Evolutionary conservation across 1,140 invertebrate genomes (phyloP), one percentile per base, ranked within the genome.

Genomic region (Drosophila lowei): DNA sequence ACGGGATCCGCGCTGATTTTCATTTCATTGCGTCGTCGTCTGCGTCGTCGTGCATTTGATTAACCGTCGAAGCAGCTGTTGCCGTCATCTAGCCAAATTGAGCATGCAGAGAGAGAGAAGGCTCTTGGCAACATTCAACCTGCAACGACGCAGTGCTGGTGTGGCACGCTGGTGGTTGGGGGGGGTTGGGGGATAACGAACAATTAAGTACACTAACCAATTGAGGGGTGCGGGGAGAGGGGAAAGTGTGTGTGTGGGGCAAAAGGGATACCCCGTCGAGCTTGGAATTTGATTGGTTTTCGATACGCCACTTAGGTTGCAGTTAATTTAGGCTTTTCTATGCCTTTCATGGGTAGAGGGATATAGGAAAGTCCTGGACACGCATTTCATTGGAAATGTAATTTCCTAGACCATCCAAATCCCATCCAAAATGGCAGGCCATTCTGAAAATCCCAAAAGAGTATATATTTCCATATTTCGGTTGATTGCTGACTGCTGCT

Each of bases 11-110:
- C 62, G 73, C 60, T 81, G 80, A 85, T 86, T 86, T 77, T 74
- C 59, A 80, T 85, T 85, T 66, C 72, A 81, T 74, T 81, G 81
- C 81, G 65, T 74, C 43, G 74, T 15, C 9, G 54, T 52, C 28
- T 8, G 2, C 11, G 48, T 50, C 57, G 62, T 53, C 55, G 75
- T 62, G 55, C 77, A 86, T 86, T 85, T 85, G 81, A 85, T 85
- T 86, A 77, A 86, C 77, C 81, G 58, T 81, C 43, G 70, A 59
- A 66, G 59, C 78, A 83, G 79, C 83, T 88, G 73, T 70, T 59
- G 70, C 60, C 67, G 49, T 57, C 72, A 68, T 53, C 63, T 53
- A 53, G 60, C 66, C 72, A 65, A 74, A 73, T 73, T 72, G 70
- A 73, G 52, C 70, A 50, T 62, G 52, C 52, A 56, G 68, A 25